These are phyloP conservation scores for Andrena chrysosceles DNA, from an alignment of 2,888 invertebrate genomes.

Conservation along the genomic window DNA sequence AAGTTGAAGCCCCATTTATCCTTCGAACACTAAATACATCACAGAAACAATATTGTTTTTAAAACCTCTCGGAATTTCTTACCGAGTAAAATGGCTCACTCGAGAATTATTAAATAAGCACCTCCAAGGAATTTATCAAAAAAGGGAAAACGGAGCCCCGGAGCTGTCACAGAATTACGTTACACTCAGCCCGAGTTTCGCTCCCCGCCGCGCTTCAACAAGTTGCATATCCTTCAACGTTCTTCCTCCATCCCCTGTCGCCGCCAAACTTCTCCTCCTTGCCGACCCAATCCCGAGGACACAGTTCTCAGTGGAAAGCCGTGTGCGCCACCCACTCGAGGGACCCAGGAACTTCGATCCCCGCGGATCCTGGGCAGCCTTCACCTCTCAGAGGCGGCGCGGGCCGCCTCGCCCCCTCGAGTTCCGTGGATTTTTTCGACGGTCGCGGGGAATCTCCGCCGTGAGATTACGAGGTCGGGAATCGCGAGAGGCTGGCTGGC, in stretches of 20 bases:
- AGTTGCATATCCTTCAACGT: not conserved
- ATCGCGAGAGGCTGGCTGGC: constrained; percentile 62
- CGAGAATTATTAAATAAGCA: no score
- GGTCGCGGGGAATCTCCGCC: constrained; percentile 44
- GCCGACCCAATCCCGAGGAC: not conserved
- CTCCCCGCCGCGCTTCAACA: no score
- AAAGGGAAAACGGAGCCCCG: no score
- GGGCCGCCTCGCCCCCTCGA: constrained; percentile 13
- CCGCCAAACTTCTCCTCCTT: not conserved
- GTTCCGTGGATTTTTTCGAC: constrained; percentile 42
- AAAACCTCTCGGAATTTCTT: no score
- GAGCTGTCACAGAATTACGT: no score
- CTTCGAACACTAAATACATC: no score
- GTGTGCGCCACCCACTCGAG: constrained; percentile 25
- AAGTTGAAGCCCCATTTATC: no score
- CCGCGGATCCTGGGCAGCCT: not conserved
- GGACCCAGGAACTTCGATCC: constrained; percentile 14
- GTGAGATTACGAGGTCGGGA: constrained; percentile 64
- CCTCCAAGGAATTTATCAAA: no score
- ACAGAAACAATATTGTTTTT: no score
- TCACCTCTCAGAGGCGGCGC: constrained; percentile 19
- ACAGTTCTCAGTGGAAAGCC: not conserved
- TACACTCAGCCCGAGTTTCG: no score
- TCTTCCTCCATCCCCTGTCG: not conserved
- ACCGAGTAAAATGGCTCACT: no score